A percentile compares a stretch with the other conserved stretches of the same genome.
phyloP scores from a whole-genome alignment of 2,888 invertebrate species.

The Hartigia nigra region DNA sequence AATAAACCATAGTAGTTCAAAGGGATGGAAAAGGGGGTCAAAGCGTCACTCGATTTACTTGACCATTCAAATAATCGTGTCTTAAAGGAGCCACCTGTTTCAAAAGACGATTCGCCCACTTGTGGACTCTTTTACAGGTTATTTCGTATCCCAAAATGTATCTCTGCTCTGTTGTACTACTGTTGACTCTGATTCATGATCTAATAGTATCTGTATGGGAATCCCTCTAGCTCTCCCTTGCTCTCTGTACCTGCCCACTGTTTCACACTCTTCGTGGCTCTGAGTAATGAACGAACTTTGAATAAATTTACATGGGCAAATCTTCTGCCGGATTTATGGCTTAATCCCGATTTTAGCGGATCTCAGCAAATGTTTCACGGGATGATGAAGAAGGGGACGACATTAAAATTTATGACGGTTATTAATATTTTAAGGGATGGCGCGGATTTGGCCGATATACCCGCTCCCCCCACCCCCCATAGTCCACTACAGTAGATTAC shows the following conservation, averaged over 20 bases:
- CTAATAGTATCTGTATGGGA: background rate
- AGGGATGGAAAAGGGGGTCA: background rate
- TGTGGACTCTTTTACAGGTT: background rate
- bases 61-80: background rate
- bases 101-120: background rate
- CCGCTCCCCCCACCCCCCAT: background rate
- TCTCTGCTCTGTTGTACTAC: background rate
- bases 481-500: background rate
- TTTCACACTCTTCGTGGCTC: background rate
- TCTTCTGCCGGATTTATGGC: constrained; percentile 29
- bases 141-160: background rate
- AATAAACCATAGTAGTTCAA: background rate
- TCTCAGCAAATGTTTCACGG: constrained; percentile 27
- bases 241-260: background rate
- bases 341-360: constrained; percentile 31
- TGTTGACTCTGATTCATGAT: background rate
- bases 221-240: background rate
- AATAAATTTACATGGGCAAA: constrained; percentile 34
- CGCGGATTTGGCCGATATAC: background rate
- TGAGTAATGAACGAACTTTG: constrained; percentile 31
- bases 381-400: constrained; percentile 14
- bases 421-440: constrained; percentile 32
- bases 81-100: background rate
- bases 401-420: constrained; percentile 40
- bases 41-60: background rate